phyloP scores from a whole-genome alignment of 2,888 invertebrate genomes.

The Sminthurides aquaticus region DNA sequence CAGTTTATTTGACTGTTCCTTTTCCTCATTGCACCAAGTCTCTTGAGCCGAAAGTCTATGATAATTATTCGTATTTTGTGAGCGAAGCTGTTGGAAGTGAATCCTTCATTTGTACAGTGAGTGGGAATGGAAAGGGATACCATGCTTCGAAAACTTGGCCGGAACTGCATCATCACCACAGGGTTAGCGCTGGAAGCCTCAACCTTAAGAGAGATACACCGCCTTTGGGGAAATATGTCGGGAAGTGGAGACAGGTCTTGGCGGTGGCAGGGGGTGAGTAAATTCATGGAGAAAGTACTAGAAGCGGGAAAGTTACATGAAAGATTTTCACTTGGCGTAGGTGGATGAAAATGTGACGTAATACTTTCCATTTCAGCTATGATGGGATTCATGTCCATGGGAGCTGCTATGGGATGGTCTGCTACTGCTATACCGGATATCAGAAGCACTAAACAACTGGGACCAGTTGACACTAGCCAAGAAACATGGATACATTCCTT shows the following conservation, averaged over 20 bases:
- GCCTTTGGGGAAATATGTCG: background rate
- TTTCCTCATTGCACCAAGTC: background rate
- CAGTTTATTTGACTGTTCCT: background rate
- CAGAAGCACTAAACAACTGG: slow-evolving; percentile 27
- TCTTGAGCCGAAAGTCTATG: background rate
- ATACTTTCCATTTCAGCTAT: slow-evolving; percentile 25
- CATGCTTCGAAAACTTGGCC: slow-evolving; percentile 7
- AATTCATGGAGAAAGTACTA: background rate
- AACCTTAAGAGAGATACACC: background rate
- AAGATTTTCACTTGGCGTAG: no score
- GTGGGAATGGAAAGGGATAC: background rate
- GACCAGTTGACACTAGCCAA: slow-evolving; percentile 25
- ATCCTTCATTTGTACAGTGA: background rate
- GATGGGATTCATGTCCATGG: slow-evolving; percentile 32
- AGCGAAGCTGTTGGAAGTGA: slow-evolving; percentile 10
- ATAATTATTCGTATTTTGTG: background rate
- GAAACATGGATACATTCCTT: slow-evolving; percentile 39
- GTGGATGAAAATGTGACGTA: background rate
- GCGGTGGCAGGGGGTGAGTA: background rate
- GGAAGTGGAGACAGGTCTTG: slow-evolving; percentile 2
- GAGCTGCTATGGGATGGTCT: slow-evolving; percentile 33
- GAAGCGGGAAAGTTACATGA: no score
- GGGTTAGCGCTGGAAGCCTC: background rate
- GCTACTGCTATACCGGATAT: slow-evolving; percentile 37
- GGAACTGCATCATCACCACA: background rate